phyloP scores from a whole-genome alignment of 2,113 vertebrate species.

The Cervus canadensis region DNA sequence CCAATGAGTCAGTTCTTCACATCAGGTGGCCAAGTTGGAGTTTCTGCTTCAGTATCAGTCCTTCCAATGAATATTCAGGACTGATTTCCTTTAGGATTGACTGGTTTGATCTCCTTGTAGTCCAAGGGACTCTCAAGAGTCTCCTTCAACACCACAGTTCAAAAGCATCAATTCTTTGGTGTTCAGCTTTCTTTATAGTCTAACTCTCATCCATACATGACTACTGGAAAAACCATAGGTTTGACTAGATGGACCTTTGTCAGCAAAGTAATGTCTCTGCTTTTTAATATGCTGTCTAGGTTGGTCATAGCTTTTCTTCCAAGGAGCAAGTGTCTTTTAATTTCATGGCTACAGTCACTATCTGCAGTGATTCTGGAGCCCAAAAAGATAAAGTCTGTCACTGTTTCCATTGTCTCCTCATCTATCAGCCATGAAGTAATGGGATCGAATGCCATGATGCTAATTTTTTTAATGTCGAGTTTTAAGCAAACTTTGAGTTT shows the following conservation, averaged over 20 bases:
- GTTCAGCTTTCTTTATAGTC: neutral
- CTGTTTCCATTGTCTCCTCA: neutral
- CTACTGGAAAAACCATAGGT: neutral
- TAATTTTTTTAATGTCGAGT: neutral
- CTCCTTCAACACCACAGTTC: neutral
- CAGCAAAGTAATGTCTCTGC: neutral
- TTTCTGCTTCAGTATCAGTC: neutral
- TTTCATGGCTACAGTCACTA: neutral
- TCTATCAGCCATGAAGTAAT: neutral
- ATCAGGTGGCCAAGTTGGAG: neutral
- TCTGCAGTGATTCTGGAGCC: neutral
- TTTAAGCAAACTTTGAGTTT: neutral
- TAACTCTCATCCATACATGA: neutral
- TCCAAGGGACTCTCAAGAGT: neutral
- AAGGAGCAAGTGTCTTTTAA: neutral
- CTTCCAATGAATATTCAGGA: neutral
- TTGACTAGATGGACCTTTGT: neutral
- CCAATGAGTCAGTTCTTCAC: neutral
- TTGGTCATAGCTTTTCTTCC: neutral
- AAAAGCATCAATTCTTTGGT: neutral
- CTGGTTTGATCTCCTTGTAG: neutral
- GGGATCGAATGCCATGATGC: neutral
- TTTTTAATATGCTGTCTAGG: neutral
- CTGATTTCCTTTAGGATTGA: neutral
- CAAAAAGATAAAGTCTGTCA: neutral